Percentiles rank a stretch among this genome's conserved stretches.
Evolutionary conservation across 2,797 vertebrate genomes (phyloP).

Genomic region (Lutjanus campechanus): DNA sequence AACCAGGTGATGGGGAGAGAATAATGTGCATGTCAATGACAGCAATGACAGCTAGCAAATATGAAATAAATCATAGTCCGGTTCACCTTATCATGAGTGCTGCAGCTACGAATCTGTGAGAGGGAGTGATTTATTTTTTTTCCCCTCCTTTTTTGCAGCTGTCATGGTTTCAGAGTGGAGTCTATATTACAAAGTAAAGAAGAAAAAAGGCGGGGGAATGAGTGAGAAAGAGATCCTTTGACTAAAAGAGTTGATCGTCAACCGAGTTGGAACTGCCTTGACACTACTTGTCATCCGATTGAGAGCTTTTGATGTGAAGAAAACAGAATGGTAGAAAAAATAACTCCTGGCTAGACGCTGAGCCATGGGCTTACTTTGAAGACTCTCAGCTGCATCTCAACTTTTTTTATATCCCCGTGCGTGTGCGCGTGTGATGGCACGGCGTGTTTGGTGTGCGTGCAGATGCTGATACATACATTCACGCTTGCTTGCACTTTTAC

Average conservation of each 20-base stretch:
- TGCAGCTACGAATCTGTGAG: slow-evolving; percentile 47
- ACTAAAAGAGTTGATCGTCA: slow-evolving; percentile 55
- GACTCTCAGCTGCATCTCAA: slow-evolving; percentile 29
- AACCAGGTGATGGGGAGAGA: slow-evolving; percentile 38
- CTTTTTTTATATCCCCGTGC: slow-evolving; percentile 9
- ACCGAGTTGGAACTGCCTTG: slow-evolving; percentile 59
- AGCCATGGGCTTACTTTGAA: slow-evolving; percentile 59
- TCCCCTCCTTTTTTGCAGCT: slow-evolving; percentile 22
- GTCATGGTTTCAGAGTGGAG: slow-evolving; percentile 40
- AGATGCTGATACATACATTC: slow-evolving; percentile 24
- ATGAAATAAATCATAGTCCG: slow-evolving; percentile 55
- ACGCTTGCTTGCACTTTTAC: slow-evolving; percentile 15
- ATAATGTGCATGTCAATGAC: slow-evolving; percentile 37
- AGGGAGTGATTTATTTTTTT: slow-evolving; percentile 23
- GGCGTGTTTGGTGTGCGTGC: background rate
- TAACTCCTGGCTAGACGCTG: slow-evolving; percentile 55
- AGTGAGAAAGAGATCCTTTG: slow-evolving; percentile 46
- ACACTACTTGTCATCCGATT: slow-evolving; percentile 70
- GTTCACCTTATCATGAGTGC: slow-evolving; percentile 40
- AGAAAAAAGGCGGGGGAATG: slow-evolving; percentile 2
- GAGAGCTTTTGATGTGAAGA: slow-evolving; percentile 71
- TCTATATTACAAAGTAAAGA: slow-evolving; percentile 43
- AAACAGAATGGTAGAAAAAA: slow-evolving; percentile 60
- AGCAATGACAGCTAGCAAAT: slow-evolving; percentile 39
- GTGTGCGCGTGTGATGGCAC: background rate